phyloP scores from a whole-genome alignment of 2,113 vertebrate genomes.

The Calonectris borealis region DNA sequence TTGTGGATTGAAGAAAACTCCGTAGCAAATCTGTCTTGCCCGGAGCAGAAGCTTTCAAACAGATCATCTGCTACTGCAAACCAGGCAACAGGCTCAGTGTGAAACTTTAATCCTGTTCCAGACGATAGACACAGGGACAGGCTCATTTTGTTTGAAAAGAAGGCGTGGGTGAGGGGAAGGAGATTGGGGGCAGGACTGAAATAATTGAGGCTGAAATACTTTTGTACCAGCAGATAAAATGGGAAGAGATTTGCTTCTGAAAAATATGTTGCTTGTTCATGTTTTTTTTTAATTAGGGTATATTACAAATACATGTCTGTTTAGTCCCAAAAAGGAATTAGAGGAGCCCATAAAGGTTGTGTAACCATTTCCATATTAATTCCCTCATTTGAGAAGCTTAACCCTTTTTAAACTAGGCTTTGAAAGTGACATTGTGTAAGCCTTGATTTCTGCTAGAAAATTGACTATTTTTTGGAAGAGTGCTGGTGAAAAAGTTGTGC shows the following conservation, averaged over 20 bases:
- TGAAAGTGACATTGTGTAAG: not conserved
- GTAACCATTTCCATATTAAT: constrained; percentile 20
- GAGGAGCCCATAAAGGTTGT: not conserved
- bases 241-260: not conserved
- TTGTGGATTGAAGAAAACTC: not conserved
- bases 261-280: constrained; percentile 3
- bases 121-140: not conserved
- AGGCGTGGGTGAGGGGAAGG: not conserved
- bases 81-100: not conserved
- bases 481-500: not conserved
- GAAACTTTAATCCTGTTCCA: constrained; percentile 10
- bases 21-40: not conserved
- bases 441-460: not conserved
- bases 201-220: not conserved
- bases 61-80: not conserved
- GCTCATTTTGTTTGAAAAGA: constrained; percentile 19
- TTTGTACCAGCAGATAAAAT: not conserved
- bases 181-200: not conserved
- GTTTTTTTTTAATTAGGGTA: not conserved
- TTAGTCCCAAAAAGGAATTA: constrained; percentile 16
- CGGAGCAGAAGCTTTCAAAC: not conserved
- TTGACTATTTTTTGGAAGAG: not conserved
- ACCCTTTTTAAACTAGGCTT: not conserved
- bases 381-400: not conserved
- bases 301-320: not conserved